Base-by-base conservation (phyloP, 2,888 invertebrate species). In the Trichopoda pennipes region DNA sequence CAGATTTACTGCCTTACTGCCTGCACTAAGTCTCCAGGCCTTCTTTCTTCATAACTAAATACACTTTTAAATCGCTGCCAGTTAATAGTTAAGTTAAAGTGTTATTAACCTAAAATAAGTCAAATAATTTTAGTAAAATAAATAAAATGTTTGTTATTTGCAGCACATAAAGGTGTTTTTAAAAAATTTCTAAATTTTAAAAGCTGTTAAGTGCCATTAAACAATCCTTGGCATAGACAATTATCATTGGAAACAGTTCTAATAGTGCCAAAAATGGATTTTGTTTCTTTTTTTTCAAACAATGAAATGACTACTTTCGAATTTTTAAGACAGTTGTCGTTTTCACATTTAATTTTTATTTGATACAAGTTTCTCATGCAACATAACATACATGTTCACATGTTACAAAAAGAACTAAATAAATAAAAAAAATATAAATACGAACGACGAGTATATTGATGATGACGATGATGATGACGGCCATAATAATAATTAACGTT, bases 261-360 rank as follows among this genome's bases (percentile, higher is more conserved):
- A 56, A 64, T 19, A 61, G 51, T 53, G 61, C 61, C 42, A 73
- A 61, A 61, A 61, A 44, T 32, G 28, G n/a, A 12, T 35, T 44
- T 53, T 55, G 8, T 68, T 28, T 28, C 0, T 6, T 28, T 28
- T 28, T 28, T 2, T 28, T 28, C 8, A 28, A 2, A 10, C 60
- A n/a, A 19, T 3, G 10, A 17, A 69, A 63, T 23, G 21, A 23
- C n/a, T 47, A 49, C 55, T 74, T 74, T 74, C 68, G 38, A 73
- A 80, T 58, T 17, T 61, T 7, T n/a, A 28, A 73, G 35, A 53
- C 60, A 60, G n/a, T 79, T 73, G 61, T 42, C 53, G 44, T 79
- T 68, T 58, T 70, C 47, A 60, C 60, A 79, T 23, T 32, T 42
- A 53, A 55, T 21, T 49, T 44, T 7, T 10, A 53, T 32, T 32